phyloP scores from a whole-genome alignment of 2,888 invertebrate species.

The Drosophila birchii region DNA sequence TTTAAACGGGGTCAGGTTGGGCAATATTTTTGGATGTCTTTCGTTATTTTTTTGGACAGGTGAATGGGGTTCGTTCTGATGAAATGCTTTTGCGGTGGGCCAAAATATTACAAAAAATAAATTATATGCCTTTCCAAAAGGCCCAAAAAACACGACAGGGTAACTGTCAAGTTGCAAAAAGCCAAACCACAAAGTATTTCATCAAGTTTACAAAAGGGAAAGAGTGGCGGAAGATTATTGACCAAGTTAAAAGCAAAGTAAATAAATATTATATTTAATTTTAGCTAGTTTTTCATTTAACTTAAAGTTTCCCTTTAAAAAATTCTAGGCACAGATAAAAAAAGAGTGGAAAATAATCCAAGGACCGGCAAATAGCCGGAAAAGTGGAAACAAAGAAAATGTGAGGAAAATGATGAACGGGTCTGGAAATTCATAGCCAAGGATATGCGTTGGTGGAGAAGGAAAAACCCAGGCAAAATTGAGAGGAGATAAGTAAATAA shows the following conservation, averaged over 20 bases:
- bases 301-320: background rate
- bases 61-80: conserved; percentile 32
- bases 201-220: conserved; percentile 42
- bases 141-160: background rate
- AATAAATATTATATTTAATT: background rate
- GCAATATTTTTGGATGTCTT: conserved; percentile 30
- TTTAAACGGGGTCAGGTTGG: conserved; percentile 42
- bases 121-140: conserved; percentile 12
- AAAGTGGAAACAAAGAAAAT: conserved; percentile 13
- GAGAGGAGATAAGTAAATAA: conserved; percentile 12
- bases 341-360: background rate
- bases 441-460: conserved; percentile 1
- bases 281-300: background rate
- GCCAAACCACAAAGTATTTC: conserved; percentile 56
- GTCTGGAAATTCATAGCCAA: background rate
- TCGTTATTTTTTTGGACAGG: conserved; percentile 20
- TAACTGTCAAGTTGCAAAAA: conserved; percentile 31
- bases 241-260: background rate
- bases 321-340: background rate
- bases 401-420: conserved; percentile 14
- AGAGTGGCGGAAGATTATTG: background rate
- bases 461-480: background rate
- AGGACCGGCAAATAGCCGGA: background rate
- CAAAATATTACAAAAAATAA: conserved; percentile 17
- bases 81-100: conserved; percentile 63